Percentiles rank a stretch among this genome's conserved stretches.
Evolutionary conservation across 1,140 invertebrate genomes (phyloP).

Genomic region (Theocolax elegans): DNA sequence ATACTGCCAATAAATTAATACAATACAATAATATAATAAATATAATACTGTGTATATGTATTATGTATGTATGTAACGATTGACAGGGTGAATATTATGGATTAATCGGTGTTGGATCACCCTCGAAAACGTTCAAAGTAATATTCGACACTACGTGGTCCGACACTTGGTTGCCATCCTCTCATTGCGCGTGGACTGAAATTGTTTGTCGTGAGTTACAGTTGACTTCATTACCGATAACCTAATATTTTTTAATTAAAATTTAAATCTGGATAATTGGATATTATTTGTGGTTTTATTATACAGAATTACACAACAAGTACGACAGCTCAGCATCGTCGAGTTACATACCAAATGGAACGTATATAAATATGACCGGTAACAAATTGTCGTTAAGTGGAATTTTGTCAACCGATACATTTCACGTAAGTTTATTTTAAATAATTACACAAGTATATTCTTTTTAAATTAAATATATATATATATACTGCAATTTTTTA

Average conservation of each 20-base stretch:
- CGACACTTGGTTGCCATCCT: constrained; percentile 76
- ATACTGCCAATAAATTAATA: too few relatives aligned
- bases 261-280: too few relatives aligned
- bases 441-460: neutral
- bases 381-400: constrained; percentile 73
- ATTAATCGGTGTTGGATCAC: constrained; percentile 71
- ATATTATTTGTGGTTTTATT: constrained; percentile 31
- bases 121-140: constrained; percentile 73
- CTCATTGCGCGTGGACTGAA: constrained; percentile 69
- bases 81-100: constrained; percentile 77
- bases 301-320: constrained; percentile 71
- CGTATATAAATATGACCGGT: constrained; percentile 70
- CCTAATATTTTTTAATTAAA: constrained; percentile 10
- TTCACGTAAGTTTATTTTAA: constrained; percentile 59
- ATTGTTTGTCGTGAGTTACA: constrained; percentile 74
- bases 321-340: constrained; percentile 74
- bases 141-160: constrained; percentile 78
- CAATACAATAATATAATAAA: too few relatives aligned
- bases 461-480: neutral
- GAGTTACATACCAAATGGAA: constrained; percentile 74
- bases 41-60: too few relatives aligned
- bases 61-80: too few relatives aligned
- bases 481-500: too few relatives aligned
- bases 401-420: constrained; percentile 74
- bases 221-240: too few relatives aligned